These are phyloP conservation scores for Kradibia gibbosae DNA, from an alignment of 1,140 invertebrate genomes.

Conservation along the genomic window DNA sequence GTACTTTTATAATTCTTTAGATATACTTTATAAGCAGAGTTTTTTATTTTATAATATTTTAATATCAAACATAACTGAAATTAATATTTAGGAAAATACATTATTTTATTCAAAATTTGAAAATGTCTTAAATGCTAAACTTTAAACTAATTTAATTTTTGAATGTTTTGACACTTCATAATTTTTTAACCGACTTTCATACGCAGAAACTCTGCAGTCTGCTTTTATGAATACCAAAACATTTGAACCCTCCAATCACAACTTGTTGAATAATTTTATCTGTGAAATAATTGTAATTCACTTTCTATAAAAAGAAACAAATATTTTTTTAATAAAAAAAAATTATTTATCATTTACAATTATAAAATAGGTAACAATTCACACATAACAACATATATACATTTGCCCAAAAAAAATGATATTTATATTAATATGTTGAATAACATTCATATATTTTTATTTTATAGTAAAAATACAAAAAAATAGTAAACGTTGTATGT, in stretches of 20 bases:
- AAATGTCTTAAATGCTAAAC: conserved; percentile 18
- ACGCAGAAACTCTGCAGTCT: background rate
- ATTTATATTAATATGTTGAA: too few relatives aligned
- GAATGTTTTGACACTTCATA: background rate
- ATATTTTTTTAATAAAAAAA: background rate
- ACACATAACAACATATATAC: too few relatives aligned
- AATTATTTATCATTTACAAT: background rate
- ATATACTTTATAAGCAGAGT: too few relatives aligned
- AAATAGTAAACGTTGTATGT: too few relatives aligned
- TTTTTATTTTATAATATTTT: background rate
- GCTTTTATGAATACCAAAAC: conserved; percentile 10
- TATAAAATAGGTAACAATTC: too few relatives aligned
- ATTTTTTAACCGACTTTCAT: conserved; percentile 17
- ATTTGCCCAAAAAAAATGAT: too few relatives aligned
- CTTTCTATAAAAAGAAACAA: background rate
- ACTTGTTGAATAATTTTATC: conserved; percentile 1
- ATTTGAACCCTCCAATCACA: background rate
- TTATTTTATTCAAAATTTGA: background rate
- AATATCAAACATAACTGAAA: background rate
- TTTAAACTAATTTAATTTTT: conserved; percentile 26
- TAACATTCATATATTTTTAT: too few relatives aligned
- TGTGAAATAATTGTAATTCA: background rate
- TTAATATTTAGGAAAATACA: background rate
- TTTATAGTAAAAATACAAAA: too few relatives aligned
- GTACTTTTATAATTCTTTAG: too few relatives aligned